Conservation (phyloP, 2,888 invertebrate genomes). For the Conomelus anceps region DNA sequence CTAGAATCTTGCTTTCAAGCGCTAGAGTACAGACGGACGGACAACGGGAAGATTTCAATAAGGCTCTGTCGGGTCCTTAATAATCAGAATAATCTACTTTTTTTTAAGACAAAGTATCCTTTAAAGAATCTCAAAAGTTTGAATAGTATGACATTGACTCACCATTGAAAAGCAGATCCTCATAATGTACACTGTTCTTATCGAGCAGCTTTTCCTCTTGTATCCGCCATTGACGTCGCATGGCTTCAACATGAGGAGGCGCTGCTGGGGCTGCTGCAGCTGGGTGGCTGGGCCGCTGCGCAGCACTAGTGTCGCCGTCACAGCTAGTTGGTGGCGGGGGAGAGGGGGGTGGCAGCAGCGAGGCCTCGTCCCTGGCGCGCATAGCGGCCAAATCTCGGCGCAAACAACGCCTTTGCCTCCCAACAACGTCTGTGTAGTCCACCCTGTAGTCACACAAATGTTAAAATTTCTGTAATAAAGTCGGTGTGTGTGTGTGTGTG, state of each 20-base stretch:
- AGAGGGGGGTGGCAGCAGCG: conserved; percentile 27
- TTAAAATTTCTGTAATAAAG: no score
- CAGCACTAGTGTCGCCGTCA: background rate
- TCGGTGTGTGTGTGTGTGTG: no score
- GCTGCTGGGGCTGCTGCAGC: background rate
- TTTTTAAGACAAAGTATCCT: no score
- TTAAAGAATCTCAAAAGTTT: no score
- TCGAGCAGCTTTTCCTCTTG: conserved; percentile 66
- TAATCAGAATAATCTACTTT: no score
- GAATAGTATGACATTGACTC: conserved; percentile 34
- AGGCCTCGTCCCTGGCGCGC: conserved; percentile 53
- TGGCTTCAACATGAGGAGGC: conserved; percentile 49
- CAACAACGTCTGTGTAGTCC: conserved; percentile 82
- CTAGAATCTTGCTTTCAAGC: no score
- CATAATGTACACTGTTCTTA: conserved; percentile 79
- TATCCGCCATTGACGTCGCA: conserved; percentile 80
- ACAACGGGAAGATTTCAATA: no score
- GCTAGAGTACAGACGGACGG: no score
- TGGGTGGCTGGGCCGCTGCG: background rate
- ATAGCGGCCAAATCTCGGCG: conserved; percentile 65
- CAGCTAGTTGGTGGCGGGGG: background rate
- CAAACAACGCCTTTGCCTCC: conserved; percentile 77
- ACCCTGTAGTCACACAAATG: no score
- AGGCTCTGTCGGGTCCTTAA: no score
- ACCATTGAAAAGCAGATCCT: conserved; percentile 85